Conservation (phyloP, 2,797 vertebrate genomes). For the Alauda arvensis region DNA sequence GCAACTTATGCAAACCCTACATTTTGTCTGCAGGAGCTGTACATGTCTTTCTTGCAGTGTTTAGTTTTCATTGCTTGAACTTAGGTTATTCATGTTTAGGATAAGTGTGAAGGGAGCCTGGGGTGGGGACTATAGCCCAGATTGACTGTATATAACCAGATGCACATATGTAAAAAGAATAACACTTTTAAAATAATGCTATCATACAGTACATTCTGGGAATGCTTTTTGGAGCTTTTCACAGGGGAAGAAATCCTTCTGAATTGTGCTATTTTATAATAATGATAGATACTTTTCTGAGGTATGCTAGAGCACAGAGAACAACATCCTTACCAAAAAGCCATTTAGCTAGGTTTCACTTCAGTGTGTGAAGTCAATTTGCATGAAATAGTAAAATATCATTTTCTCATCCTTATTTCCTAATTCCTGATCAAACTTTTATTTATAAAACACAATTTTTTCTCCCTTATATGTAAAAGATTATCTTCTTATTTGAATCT, state of each 20-base stretch:
- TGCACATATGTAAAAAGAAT: not conserved
- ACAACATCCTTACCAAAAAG: not conserved
- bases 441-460: not conserved
- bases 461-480: not conserved
- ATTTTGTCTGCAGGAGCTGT: slow-evolving; percentile 34
- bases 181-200: not conserved
- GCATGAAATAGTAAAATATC: not conserved
- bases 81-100: slow-evolving; percentile 25
- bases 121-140: not conserved
- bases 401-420: not conserved
- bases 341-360: not conserved
- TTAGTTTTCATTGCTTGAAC: slow-evolving; percentile 57
- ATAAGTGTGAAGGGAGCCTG: not conserved
- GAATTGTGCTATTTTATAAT: not conserved
- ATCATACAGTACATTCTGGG: not conserved
- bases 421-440: not conserved
- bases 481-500: not conserved
- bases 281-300: not conserved
- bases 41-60: not conserved
- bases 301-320: not conserved
- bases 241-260: not conserved
- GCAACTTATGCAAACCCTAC: slow-evolving; percentile 55
- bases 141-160: not conserved
- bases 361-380: not conserved
- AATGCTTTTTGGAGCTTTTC: not conserved